These are phyloP conservation scores for Andrena trimmerana DNA, from an alignment of 2,888 invertebrate genomes.

Conservation along the genomic window DNA sequence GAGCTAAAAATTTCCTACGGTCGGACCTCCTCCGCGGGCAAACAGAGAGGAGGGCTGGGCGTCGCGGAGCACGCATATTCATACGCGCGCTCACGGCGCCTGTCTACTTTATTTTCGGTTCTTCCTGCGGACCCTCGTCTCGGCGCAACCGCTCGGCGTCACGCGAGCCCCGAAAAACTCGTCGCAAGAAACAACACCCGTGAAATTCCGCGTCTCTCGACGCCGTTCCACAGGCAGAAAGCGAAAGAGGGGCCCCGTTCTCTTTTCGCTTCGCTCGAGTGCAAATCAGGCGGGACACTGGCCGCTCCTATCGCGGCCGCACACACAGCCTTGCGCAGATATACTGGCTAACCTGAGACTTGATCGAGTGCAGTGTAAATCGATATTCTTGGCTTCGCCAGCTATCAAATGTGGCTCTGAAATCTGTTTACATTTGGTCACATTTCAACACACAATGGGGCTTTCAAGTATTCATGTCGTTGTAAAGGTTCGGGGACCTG, in stretches of 20 bases:
- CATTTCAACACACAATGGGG: too few relatives aligned
- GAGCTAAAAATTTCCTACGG: conserved; percentile 72
- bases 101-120: conserved; percentile 81
- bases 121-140: conserved; percentile 73
- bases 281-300: neutral
- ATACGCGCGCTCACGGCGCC: conserved; percentile 65
- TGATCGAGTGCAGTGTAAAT: too few relatives aligned
- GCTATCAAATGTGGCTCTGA: too few relatives aligned
- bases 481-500: too few relatives aligned
- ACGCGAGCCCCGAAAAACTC: conserved; percentile 67
- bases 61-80: conserved; percentile 63
- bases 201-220: conserved; percentile 57
- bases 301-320: too few relatives aligned
- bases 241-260: neutral
- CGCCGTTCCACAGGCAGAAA: neutral
- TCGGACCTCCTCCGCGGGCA: conserved; percentile 59
- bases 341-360: neutral
- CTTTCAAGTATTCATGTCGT: too few relatives aligned
- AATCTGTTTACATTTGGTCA: too few relatives aligned
- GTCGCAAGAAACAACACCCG: conserved; percentile 50
- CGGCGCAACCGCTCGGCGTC: conserved; percentile 71
- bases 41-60: conserved; percentile 36
- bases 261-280: neutral
- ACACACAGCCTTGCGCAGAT: too few relatives aligned
- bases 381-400: too few relatives aligned